Base-by-base conservation (phyloP, 2,797 vertebrate genomes). In the Micromesistius poutassou region DNA sequence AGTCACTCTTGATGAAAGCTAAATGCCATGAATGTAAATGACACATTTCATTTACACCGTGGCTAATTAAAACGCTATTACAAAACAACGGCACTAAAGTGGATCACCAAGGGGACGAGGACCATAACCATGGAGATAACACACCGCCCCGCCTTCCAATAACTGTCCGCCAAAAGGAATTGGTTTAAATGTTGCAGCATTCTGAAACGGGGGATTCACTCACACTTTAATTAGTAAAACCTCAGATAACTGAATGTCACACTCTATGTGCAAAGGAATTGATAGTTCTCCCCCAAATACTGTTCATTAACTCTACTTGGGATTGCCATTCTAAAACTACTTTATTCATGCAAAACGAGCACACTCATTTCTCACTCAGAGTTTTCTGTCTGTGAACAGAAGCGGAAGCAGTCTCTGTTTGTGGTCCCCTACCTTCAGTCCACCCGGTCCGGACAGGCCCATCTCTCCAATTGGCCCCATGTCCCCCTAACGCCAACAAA, bases 361-460 rank as follows among this genome's bases (percentile, higher is more conserved):
- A 25, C 62, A 66, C 0, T 28, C 62, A 66, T 66, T 66, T 66
- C 28, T n/a, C n/a, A n/a, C n/a, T n/a, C 8, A 22, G 13, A 33
- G 30, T 16, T 71, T 33, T 71, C 70, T 33, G 16, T 31, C 70
- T 71, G 70, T 55, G 40, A 72, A 75, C 31, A 78, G 22, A 76
- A 72, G 14, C 31, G 2, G 33, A 33, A 81, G 78, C n/a, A 35
- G 31, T 66, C 80, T 84, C 46, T 40, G 7, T 25, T 72, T 76
- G 10, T 71, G 13, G 70, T 4, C 22, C 74, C 85, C 94, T 94
- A 99, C 98, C 96, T 99, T 99, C 90, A 98, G 91, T 93, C 98
- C 98, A 84, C 91, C 95, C 74, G 94, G 97, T 95, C 98, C 98
- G 74, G 96, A 93, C 87, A 94, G 94, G 78, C 98, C 98, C 62